Evolutionary conservation across 2,797 vertebrate genomes (phyloP).

Genomic region (Huso huso): DNA sequence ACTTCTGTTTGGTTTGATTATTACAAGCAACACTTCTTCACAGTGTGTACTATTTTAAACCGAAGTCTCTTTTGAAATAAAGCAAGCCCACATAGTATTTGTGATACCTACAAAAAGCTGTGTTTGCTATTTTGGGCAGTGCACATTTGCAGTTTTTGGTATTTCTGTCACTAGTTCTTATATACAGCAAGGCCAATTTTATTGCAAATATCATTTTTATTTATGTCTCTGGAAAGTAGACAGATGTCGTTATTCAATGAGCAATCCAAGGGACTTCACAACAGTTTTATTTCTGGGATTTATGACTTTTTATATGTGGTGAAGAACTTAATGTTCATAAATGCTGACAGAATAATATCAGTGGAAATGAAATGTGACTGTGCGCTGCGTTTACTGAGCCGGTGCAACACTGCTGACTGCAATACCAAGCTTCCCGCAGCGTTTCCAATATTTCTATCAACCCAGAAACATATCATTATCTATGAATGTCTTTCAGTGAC

Average conservation of each 20-base stretch:
- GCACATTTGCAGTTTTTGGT: too few relatives aligned
- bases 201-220: too few relatives aligned
- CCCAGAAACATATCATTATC: neutral
- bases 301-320: slow-evolving; percentile 7
- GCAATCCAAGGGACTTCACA: neutral
- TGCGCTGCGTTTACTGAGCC: slow-evolving; percentile 20
- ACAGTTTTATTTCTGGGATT: neutral
- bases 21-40: too few relatives aligned
- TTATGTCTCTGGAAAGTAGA: neutral
- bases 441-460: slow-evolving; percentile 12
- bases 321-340: slow-evolving; percentile 47
- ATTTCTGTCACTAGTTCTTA: too few relatives aligned
- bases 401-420: slow-evolving; percentile 30
- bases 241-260: neutral
- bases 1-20: too few relatives aligned
- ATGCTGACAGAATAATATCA: slow-evolving; percentile 46
- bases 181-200: too few relatives aligned
- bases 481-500: too few relatives aligned
- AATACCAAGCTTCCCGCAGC: neutral
- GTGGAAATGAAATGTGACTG: slow-evolving; percentile 31
- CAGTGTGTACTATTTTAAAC: too few relatives aligned
- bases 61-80: too few relatives aligned
- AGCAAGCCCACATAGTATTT: too few relatives aligned
- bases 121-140: too few relatives aligned
- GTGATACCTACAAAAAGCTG: too few relatives aligned